phyloP scores from a whole-genome alignment of 2,888 invertebrate species.

The Drosophila suboccidentalis region DNA sequence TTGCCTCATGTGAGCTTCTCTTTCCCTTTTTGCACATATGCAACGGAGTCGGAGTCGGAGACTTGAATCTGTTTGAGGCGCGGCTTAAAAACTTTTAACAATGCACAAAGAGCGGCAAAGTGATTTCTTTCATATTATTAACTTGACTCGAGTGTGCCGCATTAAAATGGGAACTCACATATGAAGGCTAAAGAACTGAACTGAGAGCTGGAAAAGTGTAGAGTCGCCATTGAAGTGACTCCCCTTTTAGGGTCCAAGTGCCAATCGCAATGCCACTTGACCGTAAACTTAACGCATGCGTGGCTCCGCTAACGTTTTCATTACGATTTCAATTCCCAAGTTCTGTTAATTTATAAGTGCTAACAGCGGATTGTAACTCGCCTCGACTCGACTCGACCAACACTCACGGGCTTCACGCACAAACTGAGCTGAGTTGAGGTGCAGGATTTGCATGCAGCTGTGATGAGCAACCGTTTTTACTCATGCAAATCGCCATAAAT shows the following conservation, averaged over 20 bases:
- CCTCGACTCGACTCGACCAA: constrained; percentile 35
- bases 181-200: constrained; percentile 10
- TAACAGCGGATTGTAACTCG: constrained; percentile 7
- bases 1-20: constrained; percentile 66
- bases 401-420: constrained; percentile 71
- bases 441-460: constrained; percentile 65
- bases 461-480: constrained; percentile 49
- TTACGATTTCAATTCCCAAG: constrained; percentile 24
- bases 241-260: constrained; percentile 8
- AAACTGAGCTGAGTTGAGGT: constrained; percentile 50
- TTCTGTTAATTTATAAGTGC: constrained; percentile 30
- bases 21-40: constrained; percentile 27
- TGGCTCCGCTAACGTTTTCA: constrained; percentile 43
- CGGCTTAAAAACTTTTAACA: constrained; percentile 83
- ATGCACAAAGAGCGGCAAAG: constrained; percentile 82
- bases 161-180: constrained; percentile 37
- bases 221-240: constrained; percentile 36
- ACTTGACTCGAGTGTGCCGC: constrained; percentile 76
- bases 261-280: constrained; percentile 62
- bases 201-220: constrained; percentile 24
- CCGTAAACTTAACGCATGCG: constrained; percentile 74
- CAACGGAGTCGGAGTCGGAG: constrained; percentile 30
- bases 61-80: constrained; percentile 70
- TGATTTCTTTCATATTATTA: constrained; percentile 83
- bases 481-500: constrained; percentile 83